These are phyloP conservation scores for Chamaetylas fuelleborni DNA, from an alignment of 2,113 vertebrate genomes.

Conservation along the genomic window DNA sequence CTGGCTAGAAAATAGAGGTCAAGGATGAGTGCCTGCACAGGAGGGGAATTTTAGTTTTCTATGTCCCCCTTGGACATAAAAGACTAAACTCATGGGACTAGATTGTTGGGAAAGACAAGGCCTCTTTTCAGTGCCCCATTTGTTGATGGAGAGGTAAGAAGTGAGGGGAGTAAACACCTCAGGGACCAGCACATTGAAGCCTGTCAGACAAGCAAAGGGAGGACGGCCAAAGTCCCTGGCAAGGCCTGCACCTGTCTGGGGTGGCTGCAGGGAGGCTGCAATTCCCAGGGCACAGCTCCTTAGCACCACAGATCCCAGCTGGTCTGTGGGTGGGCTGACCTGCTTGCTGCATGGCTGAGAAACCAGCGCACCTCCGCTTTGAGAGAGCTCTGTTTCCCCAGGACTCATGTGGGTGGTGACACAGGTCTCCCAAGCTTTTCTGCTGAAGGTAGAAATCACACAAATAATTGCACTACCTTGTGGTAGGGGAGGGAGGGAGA, in stretches of 20 bases:
- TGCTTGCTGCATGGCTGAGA: neutral
- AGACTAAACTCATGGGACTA: neutral
- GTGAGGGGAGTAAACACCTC: neutral
- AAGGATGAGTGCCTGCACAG: neutral
- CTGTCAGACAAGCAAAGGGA: neutral
- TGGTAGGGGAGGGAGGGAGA: neutral
- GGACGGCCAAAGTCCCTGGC: fast-evolving
- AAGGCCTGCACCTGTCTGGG: neutral
- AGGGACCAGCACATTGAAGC: neutral
- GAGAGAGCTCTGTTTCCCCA: neutral
- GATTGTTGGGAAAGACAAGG: neutral
- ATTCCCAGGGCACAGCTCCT: neutral
- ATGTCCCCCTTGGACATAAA: neutral
- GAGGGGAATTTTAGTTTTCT: neutral
- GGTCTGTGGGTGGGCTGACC: neutral
- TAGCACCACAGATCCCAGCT: neutral
- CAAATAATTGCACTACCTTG: neutral
- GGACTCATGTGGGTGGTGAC: neutral
- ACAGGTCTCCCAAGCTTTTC: constrained; percentile 8
- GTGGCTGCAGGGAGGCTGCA: neutral
- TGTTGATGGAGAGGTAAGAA: neutral
- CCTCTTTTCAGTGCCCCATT: neutral
- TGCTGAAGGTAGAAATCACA: neutral
- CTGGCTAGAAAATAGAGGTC: neutral
- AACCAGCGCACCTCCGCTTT: neutral